Evolutionary conservation across 2,113 vertebrate genomes (phyloP).

Genomic region (Chiloscyllium plagiosum): DNA sequence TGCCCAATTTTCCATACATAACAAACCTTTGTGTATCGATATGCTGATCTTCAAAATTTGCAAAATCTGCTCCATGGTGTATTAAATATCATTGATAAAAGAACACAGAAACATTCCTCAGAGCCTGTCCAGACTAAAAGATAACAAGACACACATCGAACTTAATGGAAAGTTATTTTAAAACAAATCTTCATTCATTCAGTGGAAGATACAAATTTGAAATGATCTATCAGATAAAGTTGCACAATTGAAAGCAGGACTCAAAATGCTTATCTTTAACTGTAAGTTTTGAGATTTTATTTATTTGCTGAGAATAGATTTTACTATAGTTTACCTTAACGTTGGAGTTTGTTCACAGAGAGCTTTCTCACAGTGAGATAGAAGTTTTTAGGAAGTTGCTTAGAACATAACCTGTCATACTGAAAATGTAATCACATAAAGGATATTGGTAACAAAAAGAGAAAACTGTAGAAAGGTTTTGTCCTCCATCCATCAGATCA

Average conservation of each 20-base stretch:
- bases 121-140: not conserved
- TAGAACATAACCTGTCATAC: not conserved
- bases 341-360: not conserved
- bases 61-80: not conserved
- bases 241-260: not conserved
- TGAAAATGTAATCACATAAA: too few relatives aligned
- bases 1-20: not conserved
- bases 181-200: not conserved
- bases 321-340: not conserved
- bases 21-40: not conserved
- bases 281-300: not conserved
- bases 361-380: too few relatives aligned
- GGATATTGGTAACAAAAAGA: too few relatives aligned
- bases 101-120: not conserved
- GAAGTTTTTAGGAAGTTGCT: not conserved
- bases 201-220: not conserved
- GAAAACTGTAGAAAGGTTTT: too few relatives aligned
- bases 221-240: not conserved
- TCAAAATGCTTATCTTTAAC: not conserved
- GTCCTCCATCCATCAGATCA: too few relatives aligned
- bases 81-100: not conserved
- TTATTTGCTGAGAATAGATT: not conserved
- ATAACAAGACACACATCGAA: not conserved
- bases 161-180: not conserved
- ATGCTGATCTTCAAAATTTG: not conserved